Conservation (phyloP, 92 coral and sea anemone genomes). For the Chrysogorgia sp. region DNA sequence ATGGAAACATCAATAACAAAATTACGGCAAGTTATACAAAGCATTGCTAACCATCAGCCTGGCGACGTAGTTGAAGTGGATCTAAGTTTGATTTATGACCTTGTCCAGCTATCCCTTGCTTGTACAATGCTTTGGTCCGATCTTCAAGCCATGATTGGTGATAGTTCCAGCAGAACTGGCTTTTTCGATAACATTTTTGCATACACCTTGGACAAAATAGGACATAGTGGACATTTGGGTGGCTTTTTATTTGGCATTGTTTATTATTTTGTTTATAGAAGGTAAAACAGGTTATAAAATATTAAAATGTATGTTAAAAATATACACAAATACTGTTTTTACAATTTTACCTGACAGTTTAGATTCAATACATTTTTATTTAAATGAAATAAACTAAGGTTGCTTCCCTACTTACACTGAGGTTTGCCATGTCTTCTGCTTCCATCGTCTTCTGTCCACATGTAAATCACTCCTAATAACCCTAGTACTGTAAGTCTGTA, state of each 20-base stretch:
- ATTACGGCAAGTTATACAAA: constrained; percentile 48
- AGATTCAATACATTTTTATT: too few relatives aligned
- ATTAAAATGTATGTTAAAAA: too few relatives aligned
- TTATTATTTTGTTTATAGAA: constrained; percentile 52
- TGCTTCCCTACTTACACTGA: too few relatives aligned
- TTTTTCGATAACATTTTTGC: constrained; percentile 69
- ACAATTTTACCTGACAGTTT: too few relatives aligned
- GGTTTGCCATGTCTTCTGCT: too few relatives aligned
- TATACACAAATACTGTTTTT: too few relatives aligned
- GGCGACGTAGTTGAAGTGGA: constrained; percentile 42
- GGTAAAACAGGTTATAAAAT: not conserved
- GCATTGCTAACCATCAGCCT: constrained; percentile 33
- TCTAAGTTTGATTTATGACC: constrained; percentile 57
- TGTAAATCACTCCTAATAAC: too few relatives aligned
- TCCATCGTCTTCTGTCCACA: too few relatives aligned
- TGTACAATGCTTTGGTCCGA: constrained; percentile 59
- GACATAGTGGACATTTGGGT: constrained; percentile 90
- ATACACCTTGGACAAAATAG: constrained; percentile 75
- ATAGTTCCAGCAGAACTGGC: constrained; percentile 55
- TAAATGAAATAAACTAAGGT: too few relatives aligned
- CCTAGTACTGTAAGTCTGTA: too few relatives aligned
- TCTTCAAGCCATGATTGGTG: constrained; percentile 56
- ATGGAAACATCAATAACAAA: constrained; percentile 59
- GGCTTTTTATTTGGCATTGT: constrained; percentile 83
- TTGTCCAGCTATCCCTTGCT: constrained; percentile 64